Conservation (phyloP, 1,140 invertebrate genomes). For the Dendrolimus punctatus region DNA sequence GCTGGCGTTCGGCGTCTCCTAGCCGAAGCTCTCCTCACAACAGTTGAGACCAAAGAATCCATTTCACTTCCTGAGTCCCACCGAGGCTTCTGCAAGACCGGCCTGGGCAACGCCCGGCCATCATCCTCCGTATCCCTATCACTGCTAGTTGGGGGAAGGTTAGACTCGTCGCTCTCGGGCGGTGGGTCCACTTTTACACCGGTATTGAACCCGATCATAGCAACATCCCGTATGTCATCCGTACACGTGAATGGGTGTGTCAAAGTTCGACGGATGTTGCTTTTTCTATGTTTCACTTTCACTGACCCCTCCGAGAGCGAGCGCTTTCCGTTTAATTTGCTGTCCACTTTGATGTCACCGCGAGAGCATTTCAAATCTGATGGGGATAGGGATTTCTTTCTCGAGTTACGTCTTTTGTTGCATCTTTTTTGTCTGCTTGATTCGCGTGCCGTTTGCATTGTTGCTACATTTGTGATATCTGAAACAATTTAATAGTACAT, state of each 20-base stretch:
- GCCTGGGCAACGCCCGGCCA: constrained; percentile 32
- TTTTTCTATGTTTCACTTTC: constrained; percentile 66
- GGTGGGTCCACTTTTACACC: constrained; percentile 40
- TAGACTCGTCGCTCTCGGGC: constrained; percentile 60
- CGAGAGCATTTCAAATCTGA: constrained; percentile 62
- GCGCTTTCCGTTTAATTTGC: constrained; percentile 50
- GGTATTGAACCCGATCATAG: constrained; percentile 41
- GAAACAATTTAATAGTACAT: constrained; percentile 22
- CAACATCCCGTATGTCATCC: constrained; percentile 47
- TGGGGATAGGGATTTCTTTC: constrained; percentile 69
- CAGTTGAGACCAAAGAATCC: constrained; percentile 62
- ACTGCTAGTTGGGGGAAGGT: constrained; percentile 58
- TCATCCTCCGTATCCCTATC: constrained; percentile 64
- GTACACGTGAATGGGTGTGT: constrained; percentile 59
- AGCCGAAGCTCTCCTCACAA: constrained; percentile 58
- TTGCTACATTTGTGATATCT: constrained; percentile 51
- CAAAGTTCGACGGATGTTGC: constrained; percentile 63
- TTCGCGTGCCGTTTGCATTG: constrained; percentile 59
- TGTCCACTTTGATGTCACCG: constrained; percentile 42
- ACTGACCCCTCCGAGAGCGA: constrained; percentile 66
- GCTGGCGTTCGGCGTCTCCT: constrained; percentile 55
- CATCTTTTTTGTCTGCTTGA: constrained; percentile 58
- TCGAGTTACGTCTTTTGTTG: constrained; percentile 65
- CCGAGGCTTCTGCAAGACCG: constrained; percentile 36
- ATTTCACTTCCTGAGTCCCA: constrained; percentile 68